A percentile compares a stretch with the other conserved stretches of the same genome.
Conservation (phyloP, 2,797 vertebrate genomes). For the Calcarius lapponicus region DNA sequence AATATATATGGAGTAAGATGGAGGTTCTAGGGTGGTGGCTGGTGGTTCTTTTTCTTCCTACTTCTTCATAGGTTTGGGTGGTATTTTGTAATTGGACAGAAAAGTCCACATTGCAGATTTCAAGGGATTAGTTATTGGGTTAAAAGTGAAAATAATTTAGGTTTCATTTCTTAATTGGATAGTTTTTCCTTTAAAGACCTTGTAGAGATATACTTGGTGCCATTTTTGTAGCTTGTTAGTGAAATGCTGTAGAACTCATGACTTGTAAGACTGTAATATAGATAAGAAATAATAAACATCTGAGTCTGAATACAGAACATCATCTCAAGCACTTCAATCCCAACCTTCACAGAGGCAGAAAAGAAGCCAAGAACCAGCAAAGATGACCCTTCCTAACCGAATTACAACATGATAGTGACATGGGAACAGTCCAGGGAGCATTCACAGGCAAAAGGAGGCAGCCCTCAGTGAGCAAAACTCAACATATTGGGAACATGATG, state of each 20-base stretch:
- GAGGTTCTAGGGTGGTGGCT: background rate
- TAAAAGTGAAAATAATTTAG: background rate
- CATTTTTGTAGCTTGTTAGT: background rate
- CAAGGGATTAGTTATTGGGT: background rate
- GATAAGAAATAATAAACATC: background rate
- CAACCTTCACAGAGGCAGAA: background rate
- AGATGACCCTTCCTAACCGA: background rate
- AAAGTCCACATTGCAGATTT: fast-evolving
- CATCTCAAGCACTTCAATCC: background rate
- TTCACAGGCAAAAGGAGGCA: background rate
- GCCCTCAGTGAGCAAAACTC: background rate
- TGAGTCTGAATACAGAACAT: background rate
- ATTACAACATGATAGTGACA: background rate
- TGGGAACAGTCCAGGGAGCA: background rate
- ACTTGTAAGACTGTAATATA: background rate
- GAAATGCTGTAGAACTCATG: background rate
- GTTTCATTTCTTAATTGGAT: background rate
- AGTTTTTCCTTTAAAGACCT: background rate
- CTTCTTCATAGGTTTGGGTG: background rate
- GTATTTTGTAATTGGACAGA: background rate
- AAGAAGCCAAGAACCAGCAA: background rate
- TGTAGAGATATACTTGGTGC: background rate
- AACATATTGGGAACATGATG: background rate
- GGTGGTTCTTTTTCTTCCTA: background rate
- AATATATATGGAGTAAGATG: background rate